Evolutionary conservation across 2,888 invertebrate genomes (phyloP), one percentile per base, ranked within the genome.

Genomic region (Habroteleia sp.): DNA sequence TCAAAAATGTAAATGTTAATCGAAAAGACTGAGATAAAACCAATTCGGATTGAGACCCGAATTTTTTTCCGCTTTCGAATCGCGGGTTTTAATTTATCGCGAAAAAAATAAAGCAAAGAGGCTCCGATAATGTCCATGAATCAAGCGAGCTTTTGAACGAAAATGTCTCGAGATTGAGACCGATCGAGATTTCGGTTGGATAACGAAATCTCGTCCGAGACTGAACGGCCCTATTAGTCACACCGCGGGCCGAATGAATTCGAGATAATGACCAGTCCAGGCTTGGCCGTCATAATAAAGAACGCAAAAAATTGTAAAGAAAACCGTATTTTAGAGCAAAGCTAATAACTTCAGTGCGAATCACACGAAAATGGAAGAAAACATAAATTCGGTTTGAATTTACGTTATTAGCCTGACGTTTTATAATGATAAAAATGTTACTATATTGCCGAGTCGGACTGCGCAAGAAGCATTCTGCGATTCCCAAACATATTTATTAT

Each of bases 151-250:
- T 39, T 62, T 35, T 54, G 50, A 31, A 54, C 63, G 50, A 65
- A 56, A 58, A 29, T 39, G 42, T 54, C 50, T 7, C 17, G 54
- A 60, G 44, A 62, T 56, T 56, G 56, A 72, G 58, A 65, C 23
- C 63, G 56, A 72, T 72, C 71, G 44, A 63, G 71, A 72, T 68
- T 58, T 68, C 50, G 14, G 23, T n/a, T 17, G 42, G 68, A 68
- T 58, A 68, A 58, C 31, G 31, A 68, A 56, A 68, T 56, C 66
- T 48, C 66, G 14, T 56, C 29, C 35, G 50, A 62, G 73, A 66
- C 56, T 48, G 68, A 76, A 58, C 44, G 58, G 69, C 37, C 78
- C 77, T 80, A 80, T 80, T 80, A 80, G 80, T 75, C 77, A 77
- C 75, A 72, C 68, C 31, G 46, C 39, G 60, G 48, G 42, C 66